These are phyloP conservation scores for Orius insidiosus DNA, from an alignment of 1,140 invertebrate genomes.

Conservation along the genomic window DNA sequence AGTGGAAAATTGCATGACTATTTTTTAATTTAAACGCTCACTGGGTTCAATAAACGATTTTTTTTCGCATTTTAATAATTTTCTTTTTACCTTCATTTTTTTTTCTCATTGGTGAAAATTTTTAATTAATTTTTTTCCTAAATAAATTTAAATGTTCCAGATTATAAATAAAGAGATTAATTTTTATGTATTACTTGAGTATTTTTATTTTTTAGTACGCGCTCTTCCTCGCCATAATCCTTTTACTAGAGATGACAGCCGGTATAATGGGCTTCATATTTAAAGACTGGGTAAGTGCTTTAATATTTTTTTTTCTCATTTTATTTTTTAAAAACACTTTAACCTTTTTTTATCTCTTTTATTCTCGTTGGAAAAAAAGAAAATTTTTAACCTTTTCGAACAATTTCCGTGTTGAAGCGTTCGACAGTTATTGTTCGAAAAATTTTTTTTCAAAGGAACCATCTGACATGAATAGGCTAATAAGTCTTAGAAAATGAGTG, in stretches of 20 bases:
- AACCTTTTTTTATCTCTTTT: too few species aligned
- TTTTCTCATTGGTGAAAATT: too few species aligned
- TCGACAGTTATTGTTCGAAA: too few species aligned
- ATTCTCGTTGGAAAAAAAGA: too few species aligned
- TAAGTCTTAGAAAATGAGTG: too few species aligned
- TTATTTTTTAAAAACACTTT: too few species aligned
- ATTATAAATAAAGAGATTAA: not conserved
- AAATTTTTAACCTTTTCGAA: too few species aligned
- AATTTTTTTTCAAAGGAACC: too few species aligned
- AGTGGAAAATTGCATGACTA: not conserved
- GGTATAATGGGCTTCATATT: constrained; percentile 88
- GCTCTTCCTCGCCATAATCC: constrained; percentile 72
- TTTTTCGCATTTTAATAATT: not conserved
- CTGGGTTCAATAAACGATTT: not conserved
- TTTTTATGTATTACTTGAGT: constrained; percentile 5
- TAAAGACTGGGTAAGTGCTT: constrained; percentile 77
- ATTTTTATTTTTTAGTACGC: constrained; percentile 62
- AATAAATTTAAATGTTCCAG: not conserved
- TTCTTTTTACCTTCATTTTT: not conserved
- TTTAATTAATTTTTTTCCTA: not conserved
- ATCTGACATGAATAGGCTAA: too few species aligned
- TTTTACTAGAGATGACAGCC: constrained; percentile 76
- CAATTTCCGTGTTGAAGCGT: too few species aligned
- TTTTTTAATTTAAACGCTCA: not conserved
- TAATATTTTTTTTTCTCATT: constrained; percentile 5